These are phyloP conservation scores for Clupea harengus DNA, from an alignment of 2,113 vertebrate genomes.

Conservation along the genomic window DNA sequence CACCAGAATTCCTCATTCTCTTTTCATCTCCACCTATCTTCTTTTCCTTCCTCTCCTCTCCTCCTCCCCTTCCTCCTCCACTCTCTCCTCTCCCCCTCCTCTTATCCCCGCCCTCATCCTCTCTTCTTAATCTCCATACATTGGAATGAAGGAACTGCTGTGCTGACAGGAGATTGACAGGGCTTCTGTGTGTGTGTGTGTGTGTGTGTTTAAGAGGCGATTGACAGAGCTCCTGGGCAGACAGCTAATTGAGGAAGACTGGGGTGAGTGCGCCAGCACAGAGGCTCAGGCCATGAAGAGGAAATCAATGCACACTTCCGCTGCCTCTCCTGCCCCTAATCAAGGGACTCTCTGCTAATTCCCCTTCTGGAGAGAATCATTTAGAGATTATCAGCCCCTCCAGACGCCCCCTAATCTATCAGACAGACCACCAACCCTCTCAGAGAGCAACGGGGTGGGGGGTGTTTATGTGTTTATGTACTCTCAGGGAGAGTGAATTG, in stretches of 20 bases:
- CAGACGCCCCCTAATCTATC: not conserved
- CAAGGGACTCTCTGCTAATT: not conserved
- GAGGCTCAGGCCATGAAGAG: slow-evolving; percentile 64
- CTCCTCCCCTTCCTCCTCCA: no score
- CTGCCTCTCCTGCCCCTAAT: slow-evolving; percentile 32
- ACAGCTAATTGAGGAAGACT: slow-evolving; percentile 72
- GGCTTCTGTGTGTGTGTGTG: slow-evolving; percentile 39
- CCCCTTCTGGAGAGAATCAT: not conserved
- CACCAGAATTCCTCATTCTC: no score
- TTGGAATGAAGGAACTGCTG: slow-evolving; percentile 66
- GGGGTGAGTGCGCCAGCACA: slow-evolving; percentile 56
- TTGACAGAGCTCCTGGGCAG: slow-evolving; percentile 65
- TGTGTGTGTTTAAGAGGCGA: slow-evolving; percentile 33
- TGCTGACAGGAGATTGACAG: slow-evolving; percentile 68
- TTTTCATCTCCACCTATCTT: not conserved
- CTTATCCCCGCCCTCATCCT: not conserved
- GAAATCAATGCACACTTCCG: slow-evolving; percentile 66
- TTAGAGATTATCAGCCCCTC: not conserved
- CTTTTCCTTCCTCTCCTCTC: not conserved
- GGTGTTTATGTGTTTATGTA: not conserved
- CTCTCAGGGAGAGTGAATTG: not conserved
- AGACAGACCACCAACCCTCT: not conserved
- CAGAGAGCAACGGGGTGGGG: not conserved
- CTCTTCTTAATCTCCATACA: slow-evolving; percentile 27
- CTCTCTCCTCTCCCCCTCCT: not conserved